Conservation (phyloP, 2,113 vertebrate species). For the Lophius piscatorius region DNA sequence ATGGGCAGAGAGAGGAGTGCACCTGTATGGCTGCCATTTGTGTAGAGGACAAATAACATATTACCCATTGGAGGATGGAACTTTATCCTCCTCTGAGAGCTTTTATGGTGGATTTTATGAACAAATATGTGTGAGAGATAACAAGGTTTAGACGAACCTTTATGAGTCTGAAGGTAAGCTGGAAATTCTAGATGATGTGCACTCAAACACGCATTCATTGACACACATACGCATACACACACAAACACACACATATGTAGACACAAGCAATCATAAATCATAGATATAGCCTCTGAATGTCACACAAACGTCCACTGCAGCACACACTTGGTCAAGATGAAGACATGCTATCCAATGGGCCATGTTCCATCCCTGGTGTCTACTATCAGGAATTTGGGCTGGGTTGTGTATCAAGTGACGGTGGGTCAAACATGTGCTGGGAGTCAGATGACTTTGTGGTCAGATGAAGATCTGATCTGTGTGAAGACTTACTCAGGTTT, state of each 20-base stretch:
- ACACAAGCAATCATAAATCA: conserved; percentile 6
- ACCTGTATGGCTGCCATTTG: conserved; percentile 66
- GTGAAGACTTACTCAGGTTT: conserved; percentile 53
- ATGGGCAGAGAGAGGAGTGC: conserved; percentile 50
- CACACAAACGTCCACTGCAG: conserved; percentile 5
- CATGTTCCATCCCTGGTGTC: conserved; percentile 38
- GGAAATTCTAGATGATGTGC: conserved; percentile 25
- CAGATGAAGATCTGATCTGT: conserved; percentile 58
- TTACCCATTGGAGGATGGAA: conserved; percentile 66
- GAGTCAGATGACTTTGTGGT: conserved; percentile 66
- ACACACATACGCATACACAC: not conserved
- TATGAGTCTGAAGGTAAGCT: conserved; percentile 24
- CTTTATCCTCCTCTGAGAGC: conserved; percentile 54
- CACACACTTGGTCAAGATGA: conserved; percentile 14
- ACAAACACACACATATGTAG: not conserved
- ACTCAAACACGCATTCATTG: not conserved
- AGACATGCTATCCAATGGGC: conserved; percentile 18
- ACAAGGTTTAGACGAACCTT: conserved; percentile 41
- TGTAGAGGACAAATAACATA: conserved; percentile 66
- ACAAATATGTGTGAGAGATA: conserved; percentile 61
- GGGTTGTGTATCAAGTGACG: conserved; percentile 56
- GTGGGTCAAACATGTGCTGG: conserved; percentile 50
- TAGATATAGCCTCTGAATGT: conserved; percentile 14
- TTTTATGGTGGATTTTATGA: conserved; percentile 55
- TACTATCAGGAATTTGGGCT: conserved; percentile 51